A percentile compares a stretch with the other conserved stretches of the same genome.
phyloP scores from a whole-genome alignment of 2,888 invertebrate genomes.

The Drosophila gaucha region DNA sequence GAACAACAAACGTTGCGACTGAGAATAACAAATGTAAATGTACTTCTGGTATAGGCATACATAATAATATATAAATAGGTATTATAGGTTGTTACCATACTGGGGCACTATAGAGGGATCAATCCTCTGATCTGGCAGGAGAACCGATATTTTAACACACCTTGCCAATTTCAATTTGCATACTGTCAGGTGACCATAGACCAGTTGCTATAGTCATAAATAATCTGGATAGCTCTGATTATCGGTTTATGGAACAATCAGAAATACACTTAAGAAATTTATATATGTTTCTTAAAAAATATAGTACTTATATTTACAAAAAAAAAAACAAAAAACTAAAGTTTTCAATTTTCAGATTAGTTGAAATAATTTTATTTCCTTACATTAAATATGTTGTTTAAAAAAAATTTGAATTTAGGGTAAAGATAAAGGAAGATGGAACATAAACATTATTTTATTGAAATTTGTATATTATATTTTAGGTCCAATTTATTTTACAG shows the following conservation, averaged over 20 bases:
- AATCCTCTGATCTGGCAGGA: slow-evolving; percentile 9
- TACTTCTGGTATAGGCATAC: slow-evolving; percentile 35
- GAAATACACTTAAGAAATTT: too few species aligned
- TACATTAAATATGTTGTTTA: too few species aligned
- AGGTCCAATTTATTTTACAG: too few species aligned
- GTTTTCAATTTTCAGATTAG: too few species aligned
- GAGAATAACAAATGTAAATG: slow-evolving; percentile 39
- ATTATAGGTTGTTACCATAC: slow-evolving; percentile 2
- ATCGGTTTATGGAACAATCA: slow-evolving; percentile 1
- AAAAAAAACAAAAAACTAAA: too few species aligned
- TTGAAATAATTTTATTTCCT: too few species aligned
- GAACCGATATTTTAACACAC: slow-evolving; percentile 3
- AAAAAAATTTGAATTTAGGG: too few species aligned
- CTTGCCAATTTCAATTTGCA: slow-evolving; percentile 1
- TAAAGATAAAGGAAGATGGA: too few species aligned
- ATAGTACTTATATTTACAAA: too few species aligned
- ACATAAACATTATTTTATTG: too few species aligned
- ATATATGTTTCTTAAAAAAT: too few species aligned
- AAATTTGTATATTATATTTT: too few species aligned
- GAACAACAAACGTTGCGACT: slow-evolving; percentile 55
- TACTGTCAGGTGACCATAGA: neutral
- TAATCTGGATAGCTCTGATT: neutral
- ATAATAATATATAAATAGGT: slow-evolving; percentile 5
- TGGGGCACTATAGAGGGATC: slow-evolving; percentile 18
- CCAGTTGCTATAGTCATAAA: neutral